phyloP scores from a whole-genome alignment of 2,888 invertebrate species.

The Aproaerema taeniolella region DNA sequence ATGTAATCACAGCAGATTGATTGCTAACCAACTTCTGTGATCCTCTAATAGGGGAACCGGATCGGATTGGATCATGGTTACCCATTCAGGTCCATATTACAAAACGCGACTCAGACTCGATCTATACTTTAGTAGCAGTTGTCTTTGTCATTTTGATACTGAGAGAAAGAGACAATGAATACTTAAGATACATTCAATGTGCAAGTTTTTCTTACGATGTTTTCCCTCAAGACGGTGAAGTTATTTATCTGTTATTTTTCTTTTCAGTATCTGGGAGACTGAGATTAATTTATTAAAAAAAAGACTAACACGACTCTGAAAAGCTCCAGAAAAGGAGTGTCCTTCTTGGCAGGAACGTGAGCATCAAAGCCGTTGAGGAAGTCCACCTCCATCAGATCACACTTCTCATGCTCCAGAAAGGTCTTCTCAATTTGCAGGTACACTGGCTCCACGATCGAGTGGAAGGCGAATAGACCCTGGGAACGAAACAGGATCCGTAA shows the following conservation, averaged over 20 bases:
- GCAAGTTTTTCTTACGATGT: background rate
- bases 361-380: slow-evolving; percentile 41
- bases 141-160: no score
- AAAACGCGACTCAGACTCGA: no score
- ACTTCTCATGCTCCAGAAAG: slow-evolving; percentile 76
- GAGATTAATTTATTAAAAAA: background rate
- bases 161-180: no score
- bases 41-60: no score
- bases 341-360: slow-evolving; percentile 45
- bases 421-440: slow-evolving; percentile 72
- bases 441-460: slow-evolving; percentile 60
- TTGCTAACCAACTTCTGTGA: no score
- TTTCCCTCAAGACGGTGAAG: background rate
- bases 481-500: slow-evolving; percentile 8
- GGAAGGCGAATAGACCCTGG: slow-evolving; percentile 70
- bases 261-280: background rate
- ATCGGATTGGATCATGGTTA: no score
- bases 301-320: slow-evolving; percentile 41
- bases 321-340: slow-evolving; percentile 53
- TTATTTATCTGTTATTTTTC: background rate
- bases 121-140: no score
- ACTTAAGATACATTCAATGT: background rate
- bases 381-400: slow-evolving; percentile 72
- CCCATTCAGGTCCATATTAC: no score
- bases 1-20: no score